Evolutionary conservation across 2,113 vertebrate species (phyloP).

Genomic region (Odobenus rosmarus): DNA sequence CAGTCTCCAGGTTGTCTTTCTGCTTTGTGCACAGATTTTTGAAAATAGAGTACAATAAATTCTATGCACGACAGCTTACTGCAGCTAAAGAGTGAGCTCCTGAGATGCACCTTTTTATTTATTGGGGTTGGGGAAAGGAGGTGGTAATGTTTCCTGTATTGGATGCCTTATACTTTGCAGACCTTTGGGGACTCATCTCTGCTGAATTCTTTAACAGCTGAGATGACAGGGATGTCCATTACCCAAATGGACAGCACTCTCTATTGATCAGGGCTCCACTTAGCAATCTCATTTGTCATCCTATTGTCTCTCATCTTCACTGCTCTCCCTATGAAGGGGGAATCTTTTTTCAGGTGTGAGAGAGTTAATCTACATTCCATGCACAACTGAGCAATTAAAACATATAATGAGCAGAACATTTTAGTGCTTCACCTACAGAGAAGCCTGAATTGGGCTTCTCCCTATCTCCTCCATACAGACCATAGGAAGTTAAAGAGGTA

Average conservation of each 20-base stretch:
- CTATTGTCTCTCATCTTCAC: conserved; percentile 87
- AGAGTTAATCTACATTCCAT: conserved; percentile 86
- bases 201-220: conserved; percentile 88
- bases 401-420: conserved; percentile 50
- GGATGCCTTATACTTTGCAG: conserved; percentile 84
- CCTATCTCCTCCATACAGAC: neutral
- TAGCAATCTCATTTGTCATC: conserved; percentile 90
- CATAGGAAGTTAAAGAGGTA: conserved; percentile 68
- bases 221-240: conserved; percentile 93
- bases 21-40: conserved; percentile 65
- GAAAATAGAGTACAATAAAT: conserved; percentile 75
- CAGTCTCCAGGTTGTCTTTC: conserved; percentile 50
- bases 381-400: conserved; percentile 85
- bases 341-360: conserved; percentile 80
- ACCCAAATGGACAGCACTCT: conserved; percentile 95
- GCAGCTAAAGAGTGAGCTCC: conserved; percentile 73
- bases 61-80: conserved; percentile 60
- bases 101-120: conserved; percentile 78
- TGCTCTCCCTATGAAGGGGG: conserved; percentile 82
- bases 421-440: conserved; percentile 32
- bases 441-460: conserved; percentile 34
- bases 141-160: conserved; percentile 78
- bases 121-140: conserved; percentile 69
- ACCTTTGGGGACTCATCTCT: conserved; percentile 89
- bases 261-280: conserved; percentile 92